Conservation (phyloP, 2,113 vertebrate species). For the Eubucco bourcierii region DNA sequence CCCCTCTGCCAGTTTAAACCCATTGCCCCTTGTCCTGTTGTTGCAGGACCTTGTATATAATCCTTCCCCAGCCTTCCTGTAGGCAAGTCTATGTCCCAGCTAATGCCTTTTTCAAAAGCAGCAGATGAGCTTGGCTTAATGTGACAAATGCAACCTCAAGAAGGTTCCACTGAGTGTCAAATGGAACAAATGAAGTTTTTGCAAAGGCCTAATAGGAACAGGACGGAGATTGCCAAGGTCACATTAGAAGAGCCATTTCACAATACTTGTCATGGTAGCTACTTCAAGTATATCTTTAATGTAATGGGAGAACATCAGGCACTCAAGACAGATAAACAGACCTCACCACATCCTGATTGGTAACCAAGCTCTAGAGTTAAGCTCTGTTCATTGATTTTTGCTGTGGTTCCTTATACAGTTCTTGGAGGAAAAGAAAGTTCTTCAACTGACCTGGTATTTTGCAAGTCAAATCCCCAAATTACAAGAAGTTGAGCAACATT, state of each 20-base stretch:
- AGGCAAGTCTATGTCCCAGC: not conserved
- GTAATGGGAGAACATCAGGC: conserved; percentile 26
- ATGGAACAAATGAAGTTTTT: not conserved
- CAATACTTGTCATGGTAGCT: not conserved
- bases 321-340: conserved; percentile 23
- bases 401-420: not conserved
- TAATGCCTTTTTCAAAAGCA: not conserved
- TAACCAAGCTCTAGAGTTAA: not conserved
- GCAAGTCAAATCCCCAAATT: conserved; percentile 7
- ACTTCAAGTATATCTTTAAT: not conserved
- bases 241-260: not conserved
- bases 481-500: conserved; percentile 44
- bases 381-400: not conserved
- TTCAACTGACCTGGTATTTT: conserved; percentile 26
- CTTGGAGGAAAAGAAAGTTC: not conserved
- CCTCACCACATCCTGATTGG: conserved; percentile 48
- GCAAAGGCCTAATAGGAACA: not conserved
- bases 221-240: not conserved
- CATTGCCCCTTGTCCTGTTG: too few species aligned
- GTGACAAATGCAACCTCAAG: not conserved
- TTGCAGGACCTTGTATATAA: too few species aligned
- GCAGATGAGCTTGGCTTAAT: not conserved
- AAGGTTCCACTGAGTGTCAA: not conserved
- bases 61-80: too few species aligned
- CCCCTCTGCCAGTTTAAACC: too few species aligned